phyloP scores from a whole-genome alignment of 2,113 vertebrate genomes.

The Rissa tridactyla region DNA sequence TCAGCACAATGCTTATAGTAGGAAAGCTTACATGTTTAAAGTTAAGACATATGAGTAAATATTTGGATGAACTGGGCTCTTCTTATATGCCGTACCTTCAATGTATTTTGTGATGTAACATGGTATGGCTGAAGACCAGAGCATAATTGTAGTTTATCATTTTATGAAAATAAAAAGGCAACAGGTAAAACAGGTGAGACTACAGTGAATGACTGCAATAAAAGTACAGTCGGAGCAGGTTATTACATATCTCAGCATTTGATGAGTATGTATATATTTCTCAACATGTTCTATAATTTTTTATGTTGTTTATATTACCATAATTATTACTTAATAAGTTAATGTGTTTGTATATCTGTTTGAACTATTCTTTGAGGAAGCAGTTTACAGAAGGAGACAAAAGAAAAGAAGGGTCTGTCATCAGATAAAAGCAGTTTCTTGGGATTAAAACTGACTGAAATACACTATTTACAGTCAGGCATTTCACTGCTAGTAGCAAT shows the following conservation, averaged over 20 bases:
- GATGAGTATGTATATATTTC: neutral
- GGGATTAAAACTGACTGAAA: neutral
- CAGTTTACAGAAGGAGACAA: constrained; percentile 1
- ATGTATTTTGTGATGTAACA: neutral
- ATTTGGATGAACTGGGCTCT: neutral
- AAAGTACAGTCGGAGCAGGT: neutral
- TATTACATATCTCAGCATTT: constrained; percentile 1
- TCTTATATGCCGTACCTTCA: neutral
- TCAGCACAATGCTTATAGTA: neutral
- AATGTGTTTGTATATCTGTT: neutral
- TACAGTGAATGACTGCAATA: neutral
- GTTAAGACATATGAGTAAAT: neutral
- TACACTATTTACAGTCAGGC: constrained; percentile 26
- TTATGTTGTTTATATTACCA: neutral
- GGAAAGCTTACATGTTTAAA: neutral
- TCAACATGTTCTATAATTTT: neutral
- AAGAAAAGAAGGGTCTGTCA: neutral
- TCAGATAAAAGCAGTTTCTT: neutral
- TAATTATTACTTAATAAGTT: constrained; percentile 22
- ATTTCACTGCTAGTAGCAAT: neutral
- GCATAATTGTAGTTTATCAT: neutral
- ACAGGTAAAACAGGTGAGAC: constrained; percentile 36
- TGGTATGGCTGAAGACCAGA: neutral
- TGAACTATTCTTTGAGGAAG: constrained; percentile 17
- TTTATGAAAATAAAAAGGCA: neutral